A percentile compares a stretch with the other conserved stretches of the same genome.
Evolutionary conservation across 1,140 invertebrate species (phyloP).

Genomic region (Gonioctena quinquepunctata): DNA sequence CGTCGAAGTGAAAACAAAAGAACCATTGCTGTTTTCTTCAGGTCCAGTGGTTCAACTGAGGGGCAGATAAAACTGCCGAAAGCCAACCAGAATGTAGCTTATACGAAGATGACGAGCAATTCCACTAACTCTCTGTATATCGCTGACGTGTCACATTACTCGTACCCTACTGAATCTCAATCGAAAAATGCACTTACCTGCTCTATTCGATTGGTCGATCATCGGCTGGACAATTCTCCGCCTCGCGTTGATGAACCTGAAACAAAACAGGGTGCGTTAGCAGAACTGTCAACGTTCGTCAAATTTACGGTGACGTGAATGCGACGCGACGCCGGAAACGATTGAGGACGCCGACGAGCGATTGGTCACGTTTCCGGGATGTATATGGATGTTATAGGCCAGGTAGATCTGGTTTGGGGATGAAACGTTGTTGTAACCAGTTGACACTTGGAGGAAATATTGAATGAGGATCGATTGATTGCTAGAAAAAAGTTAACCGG

Average conservation of each 20-base stretch:
- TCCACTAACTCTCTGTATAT: not conserved
- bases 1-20: too few relatives aligned
- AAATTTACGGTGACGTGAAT: slow-evolving; percentile 44
- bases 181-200: slow-evolving; percentile 73
- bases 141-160: not conserved
- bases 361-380: not conserved
- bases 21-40: too few relatives aligned
- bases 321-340: slow-evolving; percentile 46
- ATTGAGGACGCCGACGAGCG: slow-evolving; percentile 43
- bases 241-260: slow-evolving; percentile 97
- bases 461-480: too few relatives aligned
- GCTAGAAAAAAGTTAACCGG: too few relatives aligned
- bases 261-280: slow-evolving; percentile 57
- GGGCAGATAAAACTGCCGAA: too few relatives aligned
- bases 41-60: too few relatives aligned
- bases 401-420: too few relatives aligned
- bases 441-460: too few relatives aligned
- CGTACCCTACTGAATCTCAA: not conserved
- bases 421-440: too few relatives aligned
- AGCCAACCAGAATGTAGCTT: too few relatives aligned
- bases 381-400: too few relatives aligned
- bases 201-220: slow-evolving; percentile 98
- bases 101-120: too few relatives aligned
- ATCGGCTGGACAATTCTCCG: slow-evolving; percentile 96
- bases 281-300: slow-evolving; percentile 41